phyloP scores from a whole-genome alignment of 1,140 invertebrate species.

The Heliconius nattereri region DNA sequence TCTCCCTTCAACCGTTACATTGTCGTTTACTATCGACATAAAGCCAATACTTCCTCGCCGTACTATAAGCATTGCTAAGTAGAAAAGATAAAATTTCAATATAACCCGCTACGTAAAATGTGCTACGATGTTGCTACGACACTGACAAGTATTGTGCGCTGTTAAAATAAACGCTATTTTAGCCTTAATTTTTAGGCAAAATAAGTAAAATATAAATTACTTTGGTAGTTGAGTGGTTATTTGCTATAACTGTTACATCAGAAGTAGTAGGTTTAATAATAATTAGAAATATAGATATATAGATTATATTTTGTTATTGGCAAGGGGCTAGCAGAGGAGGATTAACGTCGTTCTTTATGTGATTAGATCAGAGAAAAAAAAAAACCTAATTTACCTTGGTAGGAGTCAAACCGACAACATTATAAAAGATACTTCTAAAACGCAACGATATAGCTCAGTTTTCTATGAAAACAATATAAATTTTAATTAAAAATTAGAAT shows the following conservation, averaged over 20 bases:
- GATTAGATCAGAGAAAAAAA: neutral
- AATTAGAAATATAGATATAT: neutral
- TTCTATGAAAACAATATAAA: neutral
- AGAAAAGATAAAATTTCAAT: slow-evolving; percentile 35
- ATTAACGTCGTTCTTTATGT: no score
- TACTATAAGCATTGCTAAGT: slow-evolving; percentile 21
- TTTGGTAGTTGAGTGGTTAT: neutral
- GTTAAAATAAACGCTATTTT: neutral
- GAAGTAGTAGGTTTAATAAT: neutral
- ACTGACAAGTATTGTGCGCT: slow-evolving; percentile 23
- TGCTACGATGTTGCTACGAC: slow-evolving; percentile 36
- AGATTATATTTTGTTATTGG: neutral
- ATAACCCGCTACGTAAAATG: slow-evolving; percentile 29
- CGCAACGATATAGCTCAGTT: neutral
- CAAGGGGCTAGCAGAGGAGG: no score
- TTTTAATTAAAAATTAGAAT: neutral
- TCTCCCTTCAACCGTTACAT: neutral
- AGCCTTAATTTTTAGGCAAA: neutral
- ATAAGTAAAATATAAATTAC: neutral
- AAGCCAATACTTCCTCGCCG: neutral
- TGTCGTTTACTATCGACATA: slow-evolving; percentile 12
- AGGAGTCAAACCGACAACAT: neutral
- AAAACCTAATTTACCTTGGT: neutral
- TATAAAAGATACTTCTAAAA: neutral
- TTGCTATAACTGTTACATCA: neutral